Conservation (phyloP, 2,888 invertebrate species). For the Tetragonula carbonaria region DNA sequence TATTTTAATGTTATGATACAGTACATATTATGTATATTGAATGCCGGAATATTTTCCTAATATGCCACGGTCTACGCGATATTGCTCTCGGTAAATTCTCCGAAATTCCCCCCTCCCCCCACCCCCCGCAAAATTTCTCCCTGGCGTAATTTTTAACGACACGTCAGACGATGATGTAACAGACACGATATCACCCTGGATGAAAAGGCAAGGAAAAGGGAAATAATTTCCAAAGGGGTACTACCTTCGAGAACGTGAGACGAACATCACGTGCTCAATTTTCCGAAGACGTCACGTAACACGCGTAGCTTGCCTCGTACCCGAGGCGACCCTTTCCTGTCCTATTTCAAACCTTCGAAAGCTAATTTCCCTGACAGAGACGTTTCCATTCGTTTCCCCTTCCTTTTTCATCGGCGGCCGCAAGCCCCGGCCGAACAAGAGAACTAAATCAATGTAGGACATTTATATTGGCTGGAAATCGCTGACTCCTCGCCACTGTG, state of each 20-base stretch:
- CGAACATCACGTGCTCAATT: slow-evolving; percentile 64
- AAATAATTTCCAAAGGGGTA: slow-evolving; percentile 25
- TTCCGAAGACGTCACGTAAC: slow-evolving; percentile 66
- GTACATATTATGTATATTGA: neutral
- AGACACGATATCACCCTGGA: neutral
- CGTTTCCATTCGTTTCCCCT: slow-evolving; percentile 62
- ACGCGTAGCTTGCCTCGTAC: slow-evolving; percentile 44
- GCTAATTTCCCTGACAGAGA: slow-evolving; percentile 74
- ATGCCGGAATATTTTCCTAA: neutral
- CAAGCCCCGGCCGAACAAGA: slow-evolving; percentile 39
- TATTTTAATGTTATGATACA: too few relatives aligned
- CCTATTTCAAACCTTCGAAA: slow-evolving; percentile 64
- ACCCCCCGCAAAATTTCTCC: neutral
- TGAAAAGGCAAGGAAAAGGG: too few relatives aligned
- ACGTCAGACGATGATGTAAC: neutral
- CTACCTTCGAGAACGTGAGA: slow-evolving; percentile 52
- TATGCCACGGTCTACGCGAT: neutral
- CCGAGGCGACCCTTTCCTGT: slow-evolving; percentile 51
- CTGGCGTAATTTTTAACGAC: neutral
- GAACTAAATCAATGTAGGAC: slow-evolving; percentile 82
- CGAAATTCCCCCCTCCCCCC: neutral
- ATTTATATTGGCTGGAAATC: slow-evolving; percentile 82
- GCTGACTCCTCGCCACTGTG: slow-evolving; percentile 77
- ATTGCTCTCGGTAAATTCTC: neutral
- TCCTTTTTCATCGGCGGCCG: slow-evolving; percentile 28